Percentiles rank a stretch among this genome's conserved stretches.
These are phyloP conservation scores for Lycocerus yunnanus DNA, from an alignment of 2,888 invertebrate genomes.

Conservation along the genomic window DNA sequence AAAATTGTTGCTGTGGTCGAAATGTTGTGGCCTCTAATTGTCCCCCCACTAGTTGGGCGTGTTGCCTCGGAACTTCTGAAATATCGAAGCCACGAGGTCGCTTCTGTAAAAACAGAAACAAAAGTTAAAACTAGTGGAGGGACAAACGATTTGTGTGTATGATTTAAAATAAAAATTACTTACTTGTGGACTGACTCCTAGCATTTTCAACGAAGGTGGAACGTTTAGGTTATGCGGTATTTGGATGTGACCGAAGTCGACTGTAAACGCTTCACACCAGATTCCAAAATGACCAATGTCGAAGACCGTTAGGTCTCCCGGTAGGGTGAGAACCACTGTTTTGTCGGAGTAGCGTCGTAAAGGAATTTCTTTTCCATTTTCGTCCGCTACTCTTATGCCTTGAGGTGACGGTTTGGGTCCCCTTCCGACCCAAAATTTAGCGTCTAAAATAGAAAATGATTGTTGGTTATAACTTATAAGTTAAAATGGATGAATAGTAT, in stretches of 20 bases:
- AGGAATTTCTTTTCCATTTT: constrained; percentile 84
- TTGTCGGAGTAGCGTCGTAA: constrained; percentile 82
- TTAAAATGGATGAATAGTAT: neutral
- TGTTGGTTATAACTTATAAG: neutral
- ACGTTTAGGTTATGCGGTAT: constrained; percentile 78
- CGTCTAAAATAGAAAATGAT: constrained; percentile 66
- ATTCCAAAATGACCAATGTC: constrained; percentile 92
- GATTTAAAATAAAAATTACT: constrained; percentile 44
- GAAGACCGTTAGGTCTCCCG: constrained; percentile 86
- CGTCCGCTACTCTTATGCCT: constrained; percentile 86
- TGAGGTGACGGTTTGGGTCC: constrained; percentile 81
- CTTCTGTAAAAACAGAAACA: constrained; percentile 55
- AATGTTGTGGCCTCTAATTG: constrained; percentile 55
- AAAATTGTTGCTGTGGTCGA: constrained; percentile 46
- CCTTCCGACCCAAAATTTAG: constrained; percentile 91
- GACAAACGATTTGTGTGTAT: neutral
- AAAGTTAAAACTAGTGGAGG: constrained; percentile 39
- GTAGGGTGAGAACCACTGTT: constrained; percentile 87
- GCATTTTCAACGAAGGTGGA: constrained; percentile 90
- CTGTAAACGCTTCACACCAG: constrained; percentile 92
- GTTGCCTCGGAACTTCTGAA: constrained; percentile 42
- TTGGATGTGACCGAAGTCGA: constrained; percentile 87
- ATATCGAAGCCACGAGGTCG: constrained; percentile 46
- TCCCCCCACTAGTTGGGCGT: constrained; percentile 48
- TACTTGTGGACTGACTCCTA: constrained; percentile 94